Percentiles rank a stretch among this genome's conserved stretches.
Evolutionary conservation across 2,888 invertebrate genomes (phyloP).

Genomic region (Liodrosophila aerea): DNA sequence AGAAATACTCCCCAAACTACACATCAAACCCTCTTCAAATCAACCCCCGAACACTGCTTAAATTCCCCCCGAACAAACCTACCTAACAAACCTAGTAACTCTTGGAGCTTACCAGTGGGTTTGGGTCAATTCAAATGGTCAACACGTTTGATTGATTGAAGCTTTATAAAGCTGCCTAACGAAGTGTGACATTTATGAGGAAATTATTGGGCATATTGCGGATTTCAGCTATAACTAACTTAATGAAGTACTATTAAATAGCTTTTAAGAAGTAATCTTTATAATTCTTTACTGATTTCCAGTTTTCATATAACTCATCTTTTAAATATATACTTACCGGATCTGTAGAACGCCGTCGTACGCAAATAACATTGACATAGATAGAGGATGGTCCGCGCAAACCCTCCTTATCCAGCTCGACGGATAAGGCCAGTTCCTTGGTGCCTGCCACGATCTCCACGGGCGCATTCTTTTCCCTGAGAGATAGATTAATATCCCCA

Average conservation of each 20-base stretch:
- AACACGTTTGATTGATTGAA: constrained; percentile 39
- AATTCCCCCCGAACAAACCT: too few species aligned
- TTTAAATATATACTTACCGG: too few species aligned
- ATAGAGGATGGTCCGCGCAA: constrained; percentile 91
- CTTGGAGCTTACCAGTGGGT: too few species aligned
- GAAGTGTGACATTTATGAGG: constrained; percentile 6
- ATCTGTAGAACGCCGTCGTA: constrained; percentile 89
- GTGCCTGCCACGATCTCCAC: constrained; percentile 89
- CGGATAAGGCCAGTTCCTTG: constrained; percentile 90
- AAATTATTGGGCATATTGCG: background rate
- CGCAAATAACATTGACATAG: constrained; percentile 93
- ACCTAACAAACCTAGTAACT: too few species aligned
- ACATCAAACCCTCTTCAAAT: constrained; percentile 5
- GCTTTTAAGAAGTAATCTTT: too few species aligned
- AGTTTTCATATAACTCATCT: too few species aligned
- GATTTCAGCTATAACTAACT: too few species aligned
- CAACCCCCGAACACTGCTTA: too few species aligned
- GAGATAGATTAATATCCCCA: constrained; percentile 90
- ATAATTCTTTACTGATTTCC: too few species aligned
- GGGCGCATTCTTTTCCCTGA: constrained; percentile 91
- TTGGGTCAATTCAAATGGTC: constrained; percentile 47
- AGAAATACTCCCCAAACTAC: background rate
- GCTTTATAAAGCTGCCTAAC: constrained; percentile 2
- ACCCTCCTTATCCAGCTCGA: constrained; percentile 93
- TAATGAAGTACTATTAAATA: too few species aligned